These are phyloP conservation scores for Lasioglossum baleicum DNA, from an alignment of 1,140 invertebrate species.

Conservation along the genomic window DNA sequence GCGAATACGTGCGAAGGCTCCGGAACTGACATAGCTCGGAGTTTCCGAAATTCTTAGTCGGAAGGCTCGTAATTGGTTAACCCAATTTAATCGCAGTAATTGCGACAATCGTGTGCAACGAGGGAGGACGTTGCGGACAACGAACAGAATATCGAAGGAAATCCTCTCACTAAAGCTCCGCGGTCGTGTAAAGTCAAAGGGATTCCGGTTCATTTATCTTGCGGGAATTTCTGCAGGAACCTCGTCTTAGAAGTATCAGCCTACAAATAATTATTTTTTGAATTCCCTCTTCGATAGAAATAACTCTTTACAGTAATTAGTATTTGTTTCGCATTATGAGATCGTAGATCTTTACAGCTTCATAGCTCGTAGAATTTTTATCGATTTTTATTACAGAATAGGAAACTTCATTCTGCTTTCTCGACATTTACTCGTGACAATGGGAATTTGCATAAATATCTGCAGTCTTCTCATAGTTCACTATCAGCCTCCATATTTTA, in stretches of 20 bases:
- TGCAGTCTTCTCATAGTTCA: too few relatives aligned
- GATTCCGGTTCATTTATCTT: conserved; percentile 55
- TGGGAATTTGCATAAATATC: too few relatives aligned
- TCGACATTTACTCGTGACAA: too few relatives aligned
- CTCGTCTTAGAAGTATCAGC: conserved; percentile 27
- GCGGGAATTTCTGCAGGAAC: background rate
- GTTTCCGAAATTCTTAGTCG: conserved; percentile 21
- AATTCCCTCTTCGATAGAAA: background rate
- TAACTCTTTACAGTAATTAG: too few relatives aligned
- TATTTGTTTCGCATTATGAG: too few relatives aligned
- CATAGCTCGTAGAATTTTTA: too few relatives aligned
- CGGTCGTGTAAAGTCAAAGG: conserved; percentile 39
- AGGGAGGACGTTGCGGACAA: conserved; percentile 9
- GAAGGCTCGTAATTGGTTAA: conserved; percentile 34
- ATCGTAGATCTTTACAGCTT: too few relatives aligned
- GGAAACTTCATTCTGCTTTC: too few relatives aligned
- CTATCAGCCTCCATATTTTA: too few relatives aligned
- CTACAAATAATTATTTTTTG: background rate
- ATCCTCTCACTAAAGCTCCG: conserved; percentile 34
- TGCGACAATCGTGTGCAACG: conserved; percentile 31
- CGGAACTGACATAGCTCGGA: background rate
- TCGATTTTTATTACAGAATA: too few relatives aligned
- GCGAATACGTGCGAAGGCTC: background rate
- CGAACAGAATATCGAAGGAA: conserved; percentile 24
- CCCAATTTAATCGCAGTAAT: conserved; percentile 57